Base-by-base conservation (phyloP, 2,797 vertebrate genomes). In the Synaphobranchus kaupii region DNA sequence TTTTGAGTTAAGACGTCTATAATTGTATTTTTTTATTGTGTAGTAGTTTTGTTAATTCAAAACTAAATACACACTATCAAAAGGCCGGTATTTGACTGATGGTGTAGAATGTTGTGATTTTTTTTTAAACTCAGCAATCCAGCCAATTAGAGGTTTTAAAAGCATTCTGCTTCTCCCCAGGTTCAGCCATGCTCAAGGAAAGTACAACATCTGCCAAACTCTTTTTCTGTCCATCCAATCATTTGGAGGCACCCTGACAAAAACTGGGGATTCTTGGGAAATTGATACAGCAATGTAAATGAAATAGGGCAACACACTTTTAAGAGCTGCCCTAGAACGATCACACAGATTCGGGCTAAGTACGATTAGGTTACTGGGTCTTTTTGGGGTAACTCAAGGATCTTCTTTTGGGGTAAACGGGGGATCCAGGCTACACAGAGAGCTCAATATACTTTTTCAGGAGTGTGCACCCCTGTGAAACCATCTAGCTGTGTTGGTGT, bases 61-160 rank as follows among this genome's bases (percentile, higher is more conserved):
- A 39, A 39, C 39, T 39, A 39, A 39, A 39, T 39, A 39, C 39
- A 39, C 39, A 39, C 39, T 39, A 1, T 39, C 39, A 39, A 2
- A 39, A 39, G 20, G 47, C 76, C 39, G 47, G 34, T 12, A 47
- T 80, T 3, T 80, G 34, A 17, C 76, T 12, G 15, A 12, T 6
- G n/a, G 31, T 71, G 68, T 34, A 71, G 28, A 71, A 71, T 8
- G 8, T n/a, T 71, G 68, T 1, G 17, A 31, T 71, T 4, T 7
- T 34, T 71, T 71, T 71, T 34, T 3, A 71, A 71, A n/a, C 66
- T 71, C 66, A 71, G n/a, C n/a, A 71, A n/a, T 71, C 68, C 68
- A 71, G 68, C 31, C n/a, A 71, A 52, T 48, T 68, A 63, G 78
- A 83, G 58, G 48, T 87, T 82, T 83, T 44, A 87, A 83, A 71